phyloP scores from a whole-genome alignment of 2,888 invertebrate genomes.

The Caenorhabditis zanzibari region DNA sequence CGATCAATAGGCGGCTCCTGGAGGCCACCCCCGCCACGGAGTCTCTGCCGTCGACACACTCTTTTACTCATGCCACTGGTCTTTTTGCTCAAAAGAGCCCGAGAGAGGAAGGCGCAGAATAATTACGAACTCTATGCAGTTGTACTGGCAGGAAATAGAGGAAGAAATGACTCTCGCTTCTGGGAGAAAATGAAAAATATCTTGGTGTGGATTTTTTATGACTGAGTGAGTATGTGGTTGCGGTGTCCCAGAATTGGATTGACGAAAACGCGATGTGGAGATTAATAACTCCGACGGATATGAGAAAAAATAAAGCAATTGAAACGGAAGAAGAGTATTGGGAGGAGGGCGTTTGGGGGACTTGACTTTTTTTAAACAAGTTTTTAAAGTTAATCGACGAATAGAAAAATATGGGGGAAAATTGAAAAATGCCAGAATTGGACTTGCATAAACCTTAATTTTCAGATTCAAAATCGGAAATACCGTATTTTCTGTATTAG shows the following conservation, averaged over 20 bases:
- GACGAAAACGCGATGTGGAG: not conserved
- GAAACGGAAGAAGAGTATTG: not conserved
- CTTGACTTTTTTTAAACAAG: no score
- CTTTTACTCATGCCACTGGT: constrained; percentile 6
- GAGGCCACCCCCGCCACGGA: constrained; percentile 54
- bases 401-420: no score
- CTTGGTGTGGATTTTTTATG: constrained; percentile 13
- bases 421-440: no score
- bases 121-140: constrained; percentile 47
- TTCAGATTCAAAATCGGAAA: no score
- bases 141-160: constrained; percentile 13
- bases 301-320: not conserved
- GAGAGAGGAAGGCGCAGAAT: constrained; percentile 45
- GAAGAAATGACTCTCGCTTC: not conserved
- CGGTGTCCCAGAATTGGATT: not conserved
- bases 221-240: not conserved
- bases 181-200: constrained; percentile 16
- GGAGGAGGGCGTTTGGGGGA: no score
- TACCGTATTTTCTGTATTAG: no score
- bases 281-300: not conserved
- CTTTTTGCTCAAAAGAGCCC: constrained; percentile 15
- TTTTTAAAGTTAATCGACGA: no score
- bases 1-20: constrained; percentile 60
- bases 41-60: constrained; percentile 34
- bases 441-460: no score